Percentiles rank a stretch among this genome's conserved stretches.
Evolutionary conservation across 1,140 invertebrate genomes (phyloP).

Genomic region (Zaprionus gabonicus): DNA sequence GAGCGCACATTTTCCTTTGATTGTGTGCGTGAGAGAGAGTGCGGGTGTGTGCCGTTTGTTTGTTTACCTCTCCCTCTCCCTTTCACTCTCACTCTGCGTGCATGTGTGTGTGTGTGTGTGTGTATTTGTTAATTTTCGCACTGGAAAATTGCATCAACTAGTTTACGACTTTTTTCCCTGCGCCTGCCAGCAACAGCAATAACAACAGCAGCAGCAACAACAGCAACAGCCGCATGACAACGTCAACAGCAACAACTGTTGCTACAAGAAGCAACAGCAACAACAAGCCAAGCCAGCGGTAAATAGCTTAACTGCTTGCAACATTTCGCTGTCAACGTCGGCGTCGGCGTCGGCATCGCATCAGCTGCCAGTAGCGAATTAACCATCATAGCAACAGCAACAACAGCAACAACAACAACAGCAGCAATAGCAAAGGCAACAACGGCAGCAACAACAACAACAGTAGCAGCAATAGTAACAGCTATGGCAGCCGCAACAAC

Average conservation of each 20-base stretch:
- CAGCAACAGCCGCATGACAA: constrained; percentile 25
- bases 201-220: constrained; percentile 20
- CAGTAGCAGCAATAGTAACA: too few relatives aligned
- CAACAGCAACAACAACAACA: too few relatives aligned
- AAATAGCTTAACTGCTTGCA: constrained; percentile 24
- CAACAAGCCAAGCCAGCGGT: background rate
- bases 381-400: background rate
- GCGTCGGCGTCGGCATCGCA: too few relatives aligned
- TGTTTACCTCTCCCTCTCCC: constrained; percentile 21
- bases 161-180: constrained; percentile 43
- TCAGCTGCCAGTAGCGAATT: background rate
- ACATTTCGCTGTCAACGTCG: background rate
- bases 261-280: background rate
- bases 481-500: too few relatives aligned
- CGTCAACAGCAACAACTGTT: background rate
- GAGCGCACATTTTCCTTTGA: constrained; percentile 65
- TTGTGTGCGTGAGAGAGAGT: constrained; percentile 43
- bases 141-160: constrained; percentile 78
- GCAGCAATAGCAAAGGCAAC: too few relatives aligned
- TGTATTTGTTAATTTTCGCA: constrained; percentile 77
- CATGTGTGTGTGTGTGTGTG: constrained; percentile 35
- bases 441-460: too few relatives aligned
- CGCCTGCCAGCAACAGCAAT: constrained; percentile 19
- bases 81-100: constrained; percentile 30
- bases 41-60: constrained; percentile 30